phyloP scores from a whole-genome alignment of 2,113 vertebrate species.

The Cynopterus brachyotis region DNA sequence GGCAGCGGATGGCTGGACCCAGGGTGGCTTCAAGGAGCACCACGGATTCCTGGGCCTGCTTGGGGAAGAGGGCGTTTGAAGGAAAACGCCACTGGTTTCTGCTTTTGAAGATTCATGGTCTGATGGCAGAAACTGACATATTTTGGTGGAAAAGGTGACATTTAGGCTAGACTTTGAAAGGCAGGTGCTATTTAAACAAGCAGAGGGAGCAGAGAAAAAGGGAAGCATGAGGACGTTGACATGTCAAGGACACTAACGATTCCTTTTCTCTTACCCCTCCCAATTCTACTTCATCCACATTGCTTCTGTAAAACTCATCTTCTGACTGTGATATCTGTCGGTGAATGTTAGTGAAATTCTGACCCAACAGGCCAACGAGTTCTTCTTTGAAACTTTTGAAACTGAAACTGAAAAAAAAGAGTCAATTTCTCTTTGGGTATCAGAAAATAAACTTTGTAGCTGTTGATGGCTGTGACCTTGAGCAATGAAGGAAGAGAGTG shows the following conservation, averaged over 20 bases:
- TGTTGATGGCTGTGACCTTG: not conserved
- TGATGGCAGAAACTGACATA: not conserved
- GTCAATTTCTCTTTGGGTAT: not conserved
- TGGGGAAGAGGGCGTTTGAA: not conserved
- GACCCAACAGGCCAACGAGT: not conserved
- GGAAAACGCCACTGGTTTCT: not conserved
- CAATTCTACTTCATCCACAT: not conserved
- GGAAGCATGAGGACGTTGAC: not conserved
- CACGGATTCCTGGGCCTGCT: not conserved
- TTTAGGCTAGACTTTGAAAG: not conserved
- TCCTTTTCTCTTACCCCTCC: not conserved
- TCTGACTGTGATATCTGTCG: not conserved
- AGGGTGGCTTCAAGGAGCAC: not conserved
- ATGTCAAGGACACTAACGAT: not conserved
- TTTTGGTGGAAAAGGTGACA: not conserved
- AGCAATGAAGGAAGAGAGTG: not conserved
- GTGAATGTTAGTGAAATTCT: not conserved
- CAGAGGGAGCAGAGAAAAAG: not conserved
- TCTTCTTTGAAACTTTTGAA: not conserved
- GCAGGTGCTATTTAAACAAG: not conserved
- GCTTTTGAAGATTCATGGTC: not conserved
- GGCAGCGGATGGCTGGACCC: not conserved
- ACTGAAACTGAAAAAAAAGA: not conserved
- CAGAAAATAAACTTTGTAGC: not conserved
- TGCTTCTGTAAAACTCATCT: not conserved